Percentiles rank a stretch among this genome's conserved stretches.
These are phyloP conservation scores for Crotophaga sulcirostris DNA, from an alignment of 2,113 vertebrate genomes.

Conservation along the genomic window DNA sequence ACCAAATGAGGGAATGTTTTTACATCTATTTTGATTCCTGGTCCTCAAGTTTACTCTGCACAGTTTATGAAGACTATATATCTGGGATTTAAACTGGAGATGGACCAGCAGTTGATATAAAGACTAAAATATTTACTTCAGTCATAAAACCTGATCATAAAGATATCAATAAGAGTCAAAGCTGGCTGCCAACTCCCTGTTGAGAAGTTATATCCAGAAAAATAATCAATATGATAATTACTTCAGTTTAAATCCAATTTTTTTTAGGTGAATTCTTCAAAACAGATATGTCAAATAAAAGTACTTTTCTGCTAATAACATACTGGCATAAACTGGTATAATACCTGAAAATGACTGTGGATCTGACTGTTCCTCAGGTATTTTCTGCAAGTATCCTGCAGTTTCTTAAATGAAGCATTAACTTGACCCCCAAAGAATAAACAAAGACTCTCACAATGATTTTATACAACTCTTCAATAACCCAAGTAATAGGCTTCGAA, in stretches of 20 bases:
- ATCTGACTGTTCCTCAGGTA: not conserved
- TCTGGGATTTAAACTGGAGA: not conserved
- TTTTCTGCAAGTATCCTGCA: not conserved
- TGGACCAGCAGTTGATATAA: not conserved
- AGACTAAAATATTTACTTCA: not conserved
- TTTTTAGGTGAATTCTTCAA: not conserved
- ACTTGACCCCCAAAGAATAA: slow-evolving; percentile 25
- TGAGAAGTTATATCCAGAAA: not conserved
- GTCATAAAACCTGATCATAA: not conserved
- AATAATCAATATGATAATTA: not conserved
- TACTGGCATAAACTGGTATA: not conserved
- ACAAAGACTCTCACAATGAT: slow-evolving; percentile 3
- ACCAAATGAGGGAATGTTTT: not conserved
- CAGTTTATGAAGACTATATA: not conserved
- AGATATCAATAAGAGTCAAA: not conserved
- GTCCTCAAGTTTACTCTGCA: not conserved
- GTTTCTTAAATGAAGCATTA: slow-evolving; percentile 49
- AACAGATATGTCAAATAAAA: not conserved
- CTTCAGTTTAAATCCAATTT: not conserved
- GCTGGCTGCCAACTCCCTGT: not conserved
- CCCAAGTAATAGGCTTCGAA: not conserved
- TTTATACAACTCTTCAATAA: slow-evolving; percentile 26
- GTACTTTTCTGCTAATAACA: not conserved
- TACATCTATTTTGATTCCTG: not conserved
- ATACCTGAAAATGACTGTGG: not conserved